Conservation (phyloP, 2,113 vertebrate genomes). For the Hydrolagus affinis region DNA sequence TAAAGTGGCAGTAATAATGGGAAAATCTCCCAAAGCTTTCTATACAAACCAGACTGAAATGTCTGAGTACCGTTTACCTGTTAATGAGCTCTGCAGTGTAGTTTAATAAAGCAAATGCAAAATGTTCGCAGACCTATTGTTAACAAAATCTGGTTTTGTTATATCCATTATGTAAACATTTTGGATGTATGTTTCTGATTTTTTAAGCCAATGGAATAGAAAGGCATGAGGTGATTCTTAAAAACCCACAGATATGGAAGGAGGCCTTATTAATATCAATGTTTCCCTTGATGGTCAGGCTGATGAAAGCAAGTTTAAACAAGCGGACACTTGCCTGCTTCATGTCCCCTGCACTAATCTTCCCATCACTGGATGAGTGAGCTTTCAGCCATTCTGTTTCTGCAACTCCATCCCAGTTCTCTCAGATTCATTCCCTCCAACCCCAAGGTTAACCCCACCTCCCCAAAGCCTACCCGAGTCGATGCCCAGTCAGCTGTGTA, state of each 20-base stretch:
- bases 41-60: conserved; percentile 30
- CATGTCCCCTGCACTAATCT: too few relatives aligned
- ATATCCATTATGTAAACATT: conserved; percentile 4
- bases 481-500: too few relatives aligned
- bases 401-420: too few relatives aligned
- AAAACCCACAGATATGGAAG: neutral
- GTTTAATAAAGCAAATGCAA: conserved; percentile 27
- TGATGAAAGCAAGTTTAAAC: neutral
- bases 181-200: conserved; percentile 2
- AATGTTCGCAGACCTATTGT: conserved; percentile 12
- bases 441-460: too few relatives aligned
- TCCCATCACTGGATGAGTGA: too few relatives aligned
- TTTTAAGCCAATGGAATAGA: conserved; percentile 5
- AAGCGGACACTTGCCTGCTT: too few relatives aligned
- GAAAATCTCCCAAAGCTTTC: conserved; percentile 27
- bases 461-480: too few relatives aligned
- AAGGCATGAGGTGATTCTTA: neutral
- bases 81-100: neutral
- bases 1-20: conserved; percentile 24
- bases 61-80: conserved; percentile 3
- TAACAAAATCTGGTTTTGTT: neutral
- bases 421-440: too few relatives aligned
- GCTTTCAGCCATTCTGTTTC: too few relatives aligned
- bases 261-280: neutral
- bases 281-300: neutral